Evolutionary conservation across 2,888 invertebrate species (phyloP), one percentile per base, ranked within the genome.

Genomic region (Biston betularia): DNA sequence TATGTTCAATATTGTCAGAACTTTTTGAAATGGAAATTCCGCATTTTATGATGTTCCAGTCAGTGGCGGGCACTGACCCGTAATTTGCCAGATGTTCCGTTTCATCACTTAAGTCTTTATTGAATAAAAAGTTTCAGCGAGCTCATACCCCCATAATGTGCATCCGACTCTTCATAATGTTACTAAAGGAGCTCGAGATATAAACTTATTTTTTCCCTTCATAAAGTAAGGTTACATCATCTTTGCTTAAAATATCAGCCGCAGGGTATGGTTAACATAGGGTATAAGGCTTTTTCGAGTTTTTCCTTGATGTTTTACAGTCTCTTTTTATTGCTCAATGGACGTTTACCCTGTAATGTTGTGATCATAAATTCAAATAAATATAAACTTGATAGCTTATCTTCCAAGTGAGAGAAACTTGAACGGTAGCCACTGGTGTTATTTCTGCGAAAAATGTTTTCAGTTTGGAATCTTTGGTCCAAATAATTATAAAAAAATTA

Each of bases 51-150:
- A 81, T 81, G 75, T 79, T 76, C 70, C 72, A 75, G 75, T 79
- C 62, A 67, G 63, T 64, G 61, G 72, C 69, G 84, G 79, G 74
- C 82, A 80, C 78, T 81, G 84, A 76, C 83, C 82, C 73, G 75
- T 78, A 80, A 76, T 78, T 79, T 76, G 77, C 84, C 86, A 87
- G 86, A 83, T 86, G 87, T 80, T 79, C 73, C 77, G 71, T 76
- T 75, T 80, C 83, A 81, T 80, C 77, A 80, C 80, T 83, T 77
- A 79, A 77, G 78, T 78, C 79, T 79, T 85, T 85, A 85, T 85
- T 80, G 79, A 81, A 79, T 80, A 78, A 84, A 83, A 84, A 84
- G 78, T 83, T 85, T 78, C 70, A 72, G 75, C 74, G 70, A 75
- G 70, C 78, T 82, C 76, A 75, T 79, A 78, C 77, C 78, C 78